Conservation (phyloP, 2,888 invertebrate species). For the Mimumesa dahlbomi region DNA sequence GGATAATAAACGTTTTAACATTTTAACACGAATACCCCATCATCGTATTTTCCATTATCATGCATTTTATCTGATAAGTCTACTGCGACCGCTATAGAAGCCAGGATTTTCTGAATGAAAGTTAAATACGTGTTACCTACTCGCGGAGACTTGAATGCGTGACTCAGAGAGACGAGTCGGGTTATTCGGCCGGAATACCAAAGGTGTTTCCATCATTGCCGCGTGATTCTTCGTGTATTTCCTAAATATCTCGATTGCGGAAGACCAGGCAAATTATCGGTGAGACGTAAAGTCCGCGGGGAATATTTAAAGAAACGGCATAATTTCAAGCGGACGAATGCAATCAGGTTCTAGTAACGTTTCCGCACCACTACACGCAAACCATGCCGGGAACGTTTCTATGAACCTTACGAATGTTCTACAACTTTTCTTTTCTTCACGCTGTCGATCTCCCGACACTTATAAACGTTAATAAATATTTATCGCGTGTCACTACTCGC, state of each 20-base stretch:
- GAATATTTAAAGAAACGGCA: conserved; percentile 1
- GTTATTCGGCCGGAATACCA: not conserved
- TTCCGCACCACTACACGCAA: conserved; percentile 5
- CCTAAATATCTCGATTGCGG: too few relatives aligned
- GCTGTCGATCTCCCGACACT: not conserved
- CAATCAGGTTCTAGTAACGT: conserved; percentile 9
- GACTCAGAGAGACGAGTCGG: not conserved
- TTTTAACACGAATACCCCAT: too few relatives aligned
- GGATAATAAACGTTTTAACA: too few relatives aligned
- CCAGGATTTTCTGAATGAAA: not conserved
- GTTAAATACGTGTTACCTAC: not conserved
- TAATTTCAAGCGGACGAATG: conserved; percentile 3
- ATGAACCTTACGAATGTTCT: too few relatives aligned
- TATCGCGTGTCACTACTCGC: conserved; percentile 7
- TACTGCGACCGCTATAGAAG: not conserved
- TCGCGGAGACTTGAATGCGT: conserved; percentile 8
- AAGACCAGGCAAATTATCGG: too few relatives aligned
- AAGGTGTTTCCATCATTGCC: conserved; percentile 4
- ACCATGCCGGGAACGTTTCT: too few relatives aligned
- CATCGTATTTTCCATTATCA: not conserved
- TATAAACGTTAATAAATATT: conserved; percentile 38
- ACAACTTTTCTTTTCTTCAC: not conserved
- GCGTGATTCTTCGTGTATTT: conserved; percentile 50
- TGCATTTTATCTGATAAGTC: not conserved
- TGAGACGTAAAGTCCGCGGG: too few relatives aligned